Conservation (phyloP, 2,797 vertebrate genomes). For the Acanthiza pusilla region DNA sequence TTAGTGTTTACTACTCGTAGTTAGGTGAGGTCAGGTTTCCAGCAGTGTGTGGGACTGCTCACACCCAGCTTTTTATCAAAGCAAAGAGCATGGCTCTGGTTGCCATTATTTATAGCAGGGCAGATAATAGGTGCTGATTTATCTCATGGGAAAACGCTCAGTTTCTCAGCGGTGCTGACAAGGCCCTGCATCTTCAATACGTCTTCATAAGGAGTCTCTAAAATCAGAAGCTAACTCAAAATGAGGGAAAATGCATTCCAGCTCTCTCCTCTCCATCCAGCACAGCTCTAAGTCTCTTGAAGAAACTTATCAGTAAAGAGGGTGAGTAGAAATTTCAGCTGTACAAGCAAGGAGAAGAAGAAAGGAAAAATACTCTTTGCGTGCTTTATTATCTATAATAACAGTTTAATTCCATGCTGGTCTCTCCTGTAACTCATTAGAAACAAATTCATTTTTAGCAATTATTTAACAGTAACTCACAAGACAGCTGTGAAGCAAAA, state of each 20-base stretch:
- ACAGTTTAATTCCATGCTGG: not conserved
- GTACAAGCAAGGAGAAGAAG: not conserved
- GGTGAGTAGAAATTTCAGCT: not conserved
- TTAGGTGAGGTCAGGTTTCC: slow-evolving; percentile 5
- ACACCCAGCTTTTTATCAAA: not conserved
- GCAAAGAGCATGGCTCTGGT: not conserved
- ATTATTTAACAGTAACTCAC: not conserved
- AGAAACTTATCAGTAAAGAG: not conserved
- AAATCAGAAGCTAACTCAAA: not conserved
- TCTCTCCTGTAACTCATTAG: not conserved
- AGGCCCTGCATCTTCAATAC: not conserved
- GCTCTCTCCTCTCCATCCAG: not conserved
- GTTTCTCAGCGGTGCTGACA: not conserved
- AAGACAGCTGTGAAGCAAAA: not conserved
- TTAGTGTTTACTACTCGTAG: not conserved
- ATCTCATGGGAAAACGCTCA: not conserved
- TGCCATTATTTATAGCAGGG: not conserved
- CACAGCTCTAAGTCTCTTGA: not conserved
- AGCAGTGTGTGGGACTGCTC: not conserved
- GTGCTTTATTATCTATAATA: not conserved
- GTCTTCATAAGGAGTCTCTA: not conserved
- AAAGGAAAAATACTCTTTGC: not conserved
- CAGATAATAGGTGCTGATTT: not conserved
- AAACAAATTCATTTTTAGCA: not conserved
- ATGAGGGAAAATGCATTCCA: not conserved